Evolutionary conservation across 2,888 invertebrate genomes (phyloP).

Genomic region (Volucella bombylans): DNA sequence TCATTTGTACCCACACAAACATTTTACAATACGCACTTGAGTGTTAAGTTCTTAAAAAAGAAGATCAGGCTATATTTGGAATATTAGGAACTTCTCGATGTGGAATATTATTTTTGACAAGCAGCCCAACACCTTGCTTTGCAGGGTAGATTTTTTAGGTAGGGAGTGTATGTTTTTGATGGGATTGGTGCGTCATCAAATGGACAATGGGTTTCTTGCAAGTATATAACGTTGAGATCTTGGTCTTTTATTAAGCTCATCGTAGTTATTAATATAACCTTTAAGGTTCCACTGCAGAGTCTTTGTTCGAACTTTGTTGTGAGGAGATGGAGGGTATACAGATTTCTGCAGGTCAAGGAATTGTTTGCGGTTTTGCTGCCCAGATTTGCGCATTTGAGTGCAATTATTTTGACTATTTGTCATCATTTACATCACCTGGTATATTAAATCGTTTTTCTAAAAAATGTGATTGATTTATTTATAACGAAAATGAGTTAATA

Average conservation of each 20-base stretch:
- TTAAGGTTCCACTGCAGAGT: conserved; percentile 13
- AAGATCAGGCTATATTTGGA: no score
- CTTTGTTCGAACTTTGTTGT: background rate
- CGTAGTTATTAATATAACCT: conserved; percentile 5
- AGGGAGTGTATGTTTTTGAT: conserved; percentile 23
- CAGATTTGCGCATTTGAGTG: background rate
- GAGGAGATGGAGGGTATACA: no score
- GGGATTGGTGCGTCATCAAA: background rate
- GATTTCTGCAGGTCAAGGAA: no score
- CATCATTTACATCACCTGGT: no score
- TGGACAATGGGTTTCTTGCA: conserved; percentile 64
- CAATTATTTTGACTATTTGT: background rate
- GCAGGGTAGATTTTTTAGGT: conserved; percentile 44
- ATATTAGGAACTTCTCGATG: conserved; percentile 12
- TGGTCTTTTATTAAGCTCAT: conserved; percentile 18
- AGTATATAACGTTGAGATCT: conserved; percentile 49
- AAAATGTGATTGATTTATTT: background rate
- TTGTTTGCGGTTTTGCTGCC: no score
- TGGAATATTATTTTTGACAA: conserved; percentile 46
- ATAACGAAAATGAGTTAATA: background rate
- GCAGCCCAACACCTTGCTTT: conserved; percentile 55
- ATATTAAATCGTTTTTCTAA: no score
- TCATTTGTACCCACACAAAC: no score
- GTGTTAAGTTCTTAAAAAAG: no score
- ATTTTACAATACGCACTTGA: no score